Evolutionary conservation across 2,797 vertebrate species (phyloP), one percentile per base, ranked within the genome.

Genomic region (Chiroxiphia lanceolata): DNA sequence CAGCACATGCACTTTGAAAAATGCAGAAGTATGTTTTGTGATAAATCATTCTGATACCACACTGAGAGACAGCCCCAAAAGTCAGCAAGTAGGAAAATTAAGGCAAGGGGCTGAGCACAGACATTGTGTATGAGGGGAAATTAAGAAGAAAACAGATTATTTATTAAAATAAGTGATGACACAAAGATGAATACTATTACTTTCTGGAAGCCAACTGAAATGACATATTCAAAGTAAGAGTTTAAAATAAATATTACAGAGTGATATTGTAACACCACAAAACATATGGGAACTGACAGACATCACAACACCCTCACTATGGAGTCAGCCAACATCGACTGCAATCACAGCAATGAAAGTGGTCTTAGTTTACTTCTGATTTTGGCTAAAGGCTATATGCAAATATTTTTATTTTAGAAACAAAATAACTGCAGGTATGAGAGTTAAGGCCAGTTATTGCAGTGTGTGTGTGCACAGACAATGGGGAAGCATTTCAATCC

Each of bases 91-190:
- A 79, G 87, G 53, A 94, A 91, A 94, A 93, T 57, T 31, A 89
- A 89, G 56, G 54, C 74, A 72, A 64, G 26, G 61, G 68, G 34
- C 31, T 64, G n/a, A 82, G 60, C 44, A 79, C 21, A 88, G 36
- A 45, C 45, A 80, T 6, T 0, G 0, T 18, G 10, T 36, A 82
- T 22, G 33, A 83, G 19, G 36, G 40, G 47, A 87, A 93, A 90
- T 36, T 33, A 59, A 33, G 40, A 89, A 86, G 72, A 92, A 79
- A 94, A 76, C 15, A 56, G 56, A 92, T 75, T 90, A 53, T 95
- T 92, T 90, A 90, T 85, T 93, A 94, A 90, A 94, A 36, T 67
- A 92, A 95, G 53, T 40, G 83, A 71, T 89, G 81, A 96, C 71
- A 44, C 64, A 82, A 87, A 93, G 89, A 91, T 54, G 80, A 96